Conservation (phyloP, 2,113 vertebrate genomes). For the Aphyosemion australe region DNA sequence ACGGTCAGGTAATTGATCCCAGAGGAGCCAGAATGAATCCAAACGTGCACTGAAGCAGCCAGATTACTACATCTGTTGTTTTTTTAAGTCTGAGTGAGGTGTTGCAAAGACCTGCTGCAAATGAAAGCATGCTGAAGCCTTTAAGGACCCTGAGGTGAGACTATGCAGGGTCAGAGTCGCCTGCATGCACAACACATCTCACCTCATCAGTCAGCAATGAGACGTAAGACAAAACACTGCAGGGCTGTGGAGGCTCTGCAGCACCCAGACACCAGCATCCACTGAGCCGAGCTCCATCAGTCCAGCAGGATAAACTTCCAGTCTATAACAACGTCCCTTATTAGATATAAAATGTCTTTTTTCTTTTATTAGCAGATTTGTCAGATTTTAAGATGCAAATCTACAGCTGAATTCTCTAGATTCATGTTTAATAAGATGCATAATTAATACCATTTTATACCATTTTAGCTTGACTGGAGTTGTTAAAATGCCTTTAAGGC, state of each 20-base stretch:
- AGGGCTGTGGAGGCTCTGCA: not conserved
- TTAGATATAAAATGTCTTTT: no score
- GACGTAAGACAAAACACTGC: conserved; percentile 18
- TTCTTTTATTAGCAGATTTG: no score
- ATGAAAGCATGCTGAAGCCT: conserved; percentile 32
- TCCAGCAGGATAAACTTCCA: conserved; percentile 18
- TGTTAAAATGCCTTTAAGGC: not conserved
- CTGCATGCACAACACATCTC: conserved; percentile 18
- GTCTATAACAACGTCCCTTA: no score
- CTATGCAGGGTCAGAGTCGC: conserved; percentile 38
- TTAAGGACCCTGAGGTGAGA: conserved; percentile 58
- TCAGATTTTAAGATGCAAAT: no score
- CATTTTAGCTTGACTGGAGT: not conserved
- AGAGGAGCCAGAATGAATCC: conserved; percentile 22
- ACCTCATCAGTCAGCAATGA: conserved; percentile 68
- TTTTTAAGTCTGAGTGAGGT: conserved; percentile 45
- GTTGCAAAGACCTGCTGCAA: conserved; percentile 42
- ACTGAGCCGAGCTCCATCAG: conserved; percentile 1
- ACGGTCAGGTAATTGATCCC: conserved; percentile 38
- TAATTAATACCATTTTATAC: no score
- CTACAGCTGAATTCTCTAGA: no score
- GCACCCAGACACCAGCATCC: conserved; percentile 23
- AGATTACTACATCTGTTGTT: conserved; percentile 45
- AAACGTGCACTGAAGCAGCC: conserved; percentile 11
- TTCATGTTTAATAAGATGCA: no score